Base-by-base conservation (phyloP, 2,113 vertebrate genomes). In the Oryzias woworae region DNA sequence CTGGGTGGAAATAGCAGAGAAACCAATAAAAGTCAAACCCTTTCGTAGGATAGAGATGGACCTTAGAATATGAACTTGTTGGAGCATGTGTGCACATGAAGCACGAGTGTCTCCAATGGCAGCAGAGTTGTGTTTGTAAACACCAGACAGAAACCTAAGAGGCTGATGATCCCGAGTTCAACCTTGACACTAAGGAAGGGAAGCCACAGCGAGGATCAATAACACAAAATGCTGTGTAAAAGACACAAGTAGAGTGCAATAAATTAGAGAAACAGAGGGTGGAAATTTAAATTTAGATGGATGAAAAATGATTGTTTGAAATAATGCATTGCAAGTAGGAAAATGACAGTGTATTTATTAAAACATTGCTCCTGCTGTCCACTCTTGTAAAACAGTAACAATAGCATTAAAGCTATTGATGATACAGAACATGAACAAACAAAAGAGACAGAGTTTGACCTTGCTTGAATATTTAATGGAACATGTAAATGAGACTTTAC, bases 111-210 rank as follows among this genome's bases (percentile, higher is more conserved):
- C 65, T 83, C 47, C 68, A 58, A n/a, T 49, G 48, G 53, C 57
- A 53, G 62, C 36, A 3, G 68, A 59, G 58, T 49, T 59, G 67
- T 88, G 87, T 90, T 90, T 89, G 87, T 87, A 87, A 85, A 91
- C 85, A 86, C 62, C 36, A 62, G 63, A 60, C 58, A 70, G 83
- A 79, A 88, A 88, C 81, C 79, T 51, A 75, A 91, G 81, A 88
- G 62, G 69, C 63, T 55, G 75, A 66, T 66, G 59, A 81, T 80
- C 67, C 63, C 15, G 28, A 80, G 82, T 78, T 78, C 64, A 62
- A 67, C 60, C 72, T 81, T 85, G 81, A 88, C 83, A 78, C 80
- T 60, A 72, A 62, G 62, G 77, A 79, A 87, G 70, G 50, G 75
- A 71, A 87, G 71, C 80, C 84, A 81, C 75, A 49, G 66, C 48